Percentiles rank a stretch among this genome's conserved stretches.
phyloP scores from a whole-genome alignment of 2,797 vertebrate species.

The Acomys russatus region DNA sequence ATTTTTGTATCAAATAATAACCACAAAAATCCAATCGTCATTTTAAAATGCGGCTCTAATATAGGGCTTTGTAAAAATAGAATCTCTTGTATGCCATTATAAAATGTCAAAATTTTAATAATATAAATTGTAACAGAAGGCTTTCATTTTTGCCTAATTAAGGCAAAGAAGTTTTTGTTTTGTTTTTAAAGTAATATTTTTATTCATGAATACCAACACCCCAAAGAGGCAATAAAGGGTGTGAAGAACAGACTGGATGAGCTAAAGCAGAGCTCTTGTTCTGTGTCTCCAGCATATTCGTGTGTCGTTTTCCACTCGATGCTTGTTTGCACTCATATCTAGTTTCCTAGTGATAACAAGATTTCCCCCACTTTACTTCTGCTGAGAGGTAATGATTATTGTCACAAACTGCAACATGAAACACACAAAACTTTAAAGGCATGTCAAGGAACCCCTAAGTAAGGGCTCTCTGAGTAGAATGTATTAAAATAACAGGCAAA shows the following conservation, averaged over 20 bases:
- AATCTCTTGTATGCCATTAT: constrained; percentile 76
- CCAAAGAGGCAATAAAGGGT: constrained; percentile 75
- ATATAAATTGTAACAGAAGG: constrained; percentile 82
- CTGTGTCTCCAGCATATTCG: neutral
- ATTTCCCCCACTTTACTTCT: constrained; percentile 64
- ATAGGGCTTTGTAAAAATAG: constrained; percentile 78
- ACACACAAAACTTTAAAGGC: constrained; percentile 52
- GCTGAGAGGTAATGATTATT: constrained; percentile 56
- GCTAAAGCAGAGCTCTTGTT: constrained; percentile 34
- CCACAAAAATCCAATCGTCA: constrained; percentile 69
- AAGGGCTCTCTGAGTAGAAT: constrained; percentile 3
- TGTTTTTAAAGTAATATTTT: constrained; percentile 81
- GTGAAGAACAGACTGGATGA: constrained; percentile 72
- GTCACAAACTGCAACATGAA: neutral
- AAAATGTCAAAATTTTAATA: constrained; percentile 85
- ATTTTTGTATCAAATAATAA: constrained; percentile 71
- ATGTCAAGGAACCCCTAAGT: neutral
- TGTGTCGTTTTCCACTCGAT: constrained; percentile 53
- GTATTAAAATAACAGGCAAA: constrained; percentile 55
- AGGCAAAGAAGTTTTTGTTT: constrained; percentile 76
- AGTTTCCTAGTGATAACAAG: constrained; percentile 33
- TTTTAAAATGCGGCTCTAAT: constrained; percentile 67
- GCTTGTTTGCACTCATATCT: constrained; percentile 60
- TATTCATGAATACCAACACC: constrained; percentile 77
- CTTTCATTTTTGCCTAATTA: constrained; percentile 80